Evolutionary conservation across 2,888 invertebrate genomes (phyloP), one percentile per base, ranked within the genome.

Genomic region (Pedicia rivosa): DNA sequence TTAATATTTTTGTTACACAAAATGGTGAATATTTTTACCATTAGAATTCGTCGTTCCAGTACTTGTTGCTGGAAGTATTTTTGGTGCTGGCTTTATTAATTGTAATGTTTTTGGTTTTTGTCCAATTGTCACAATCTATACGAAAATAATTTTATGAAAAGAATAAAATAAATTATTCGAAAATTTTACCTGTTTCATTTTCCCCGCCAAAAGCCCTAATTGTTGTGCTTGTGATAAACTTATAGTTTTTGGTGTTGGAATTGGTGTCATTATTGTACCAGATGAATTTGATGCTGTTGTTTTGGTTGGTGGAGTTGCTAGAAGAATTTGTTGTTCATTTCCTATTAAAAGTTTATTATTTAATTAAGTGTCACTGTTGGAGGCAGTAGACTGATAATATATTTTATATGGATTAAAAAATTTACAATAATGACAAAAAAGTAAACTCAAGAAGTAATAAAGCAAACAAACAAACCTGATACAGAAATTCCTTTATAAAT

Each of bases 181-280:
- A 16, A 35, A 26, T 26, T 15, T 35, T 12, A 38, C 15, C 24
- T 38, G 34, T 16, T 38, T 38, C 13, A 38, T 15, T 31, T 39
- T 39, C 7, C 25, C 30, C 13, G 37, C 9, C 5, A 40, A 29
- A 12, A 40, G n/a, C 13, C 40, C 38, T 36, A 40, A 28, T 29
- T 40, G 35, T 20, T 38, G 38, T 12, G 40, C 40, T 31, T 40
- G 17, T 34, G 33, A 20, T 16, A 38, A 36, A 24, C 29, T 32
- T 26, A 36, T 20, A 16, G 35, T 36, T 13, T 35, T 40, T 27
- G 38, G 8, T 16, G 31, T 28, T 8, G 9, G 41, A 37, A 20
- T 20, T 25, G 36, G 33, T 15, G 32, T 17, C n/a, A 40, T 36
- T 2, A 35, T 37, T 10, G 39, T 29, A 29, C 33, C 15, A 5